Percentiles rank a stretch among this genome's conserved stretches.
These are phyloP conservation scores for Steatocranus sp. DNA, from an alignment of 2,797 vertebrate species.

Conservation along the genomic window DNA sequence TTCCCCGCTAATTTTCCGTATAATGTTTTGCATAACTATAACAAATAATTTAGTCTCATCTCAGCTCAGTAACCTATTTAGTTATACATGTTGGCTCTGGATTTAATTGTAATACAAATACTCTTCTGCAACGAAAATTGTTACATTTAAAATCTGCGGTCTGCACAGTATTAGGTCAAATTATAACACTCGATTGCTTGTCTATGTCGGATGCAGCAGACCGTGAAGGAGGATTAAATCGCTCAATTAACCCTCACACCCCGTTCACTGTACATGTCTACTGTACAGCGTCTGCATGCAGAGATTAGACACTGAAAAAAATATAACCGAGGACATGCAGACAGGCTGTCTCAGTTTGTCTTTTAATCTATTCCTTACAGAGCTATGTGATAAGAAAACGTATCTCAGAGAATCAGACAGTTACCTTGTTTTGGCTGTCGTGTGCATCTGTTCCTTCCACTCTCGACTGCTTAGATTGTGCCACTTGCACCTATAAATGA, in stretches of 20 bases:
- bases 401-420: neutral
- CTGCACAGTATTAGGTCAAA: constrained; percentile 41
- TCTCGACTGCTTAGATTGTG: constrained; percentile 24
- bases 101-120: neutral
- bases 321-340: neutral
- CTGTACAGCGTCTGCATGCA: neutral
- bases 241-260: constrained; percentile 46
- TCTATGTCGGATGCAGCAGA: constrained; percentile 55
- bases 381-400: neutral
- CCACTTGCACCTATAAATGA: constrained; percentile 40
- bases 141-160: neutral
- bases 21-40: neutral
- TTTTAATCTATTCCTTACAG: neutral
- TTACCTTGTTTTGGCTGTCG: constrained; percentile 34
- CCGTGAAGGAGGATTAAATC: constrained; percentile 66
- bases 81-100: neutral
- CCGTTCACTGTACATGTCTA: neutral
- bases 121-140: neutral
- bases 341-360: neutral
- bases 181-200: constrained; percentile 9
- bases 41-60: neutral
- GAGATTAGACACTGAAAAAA: neutral
- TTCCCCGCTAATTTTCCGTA: rapidly evolving
- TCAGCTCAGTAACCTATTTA: neutral
- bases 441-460: neutral